Conservation (phyloP, 2,888 invertebrate genomes). For the Nomada goodeniana region DNA sequence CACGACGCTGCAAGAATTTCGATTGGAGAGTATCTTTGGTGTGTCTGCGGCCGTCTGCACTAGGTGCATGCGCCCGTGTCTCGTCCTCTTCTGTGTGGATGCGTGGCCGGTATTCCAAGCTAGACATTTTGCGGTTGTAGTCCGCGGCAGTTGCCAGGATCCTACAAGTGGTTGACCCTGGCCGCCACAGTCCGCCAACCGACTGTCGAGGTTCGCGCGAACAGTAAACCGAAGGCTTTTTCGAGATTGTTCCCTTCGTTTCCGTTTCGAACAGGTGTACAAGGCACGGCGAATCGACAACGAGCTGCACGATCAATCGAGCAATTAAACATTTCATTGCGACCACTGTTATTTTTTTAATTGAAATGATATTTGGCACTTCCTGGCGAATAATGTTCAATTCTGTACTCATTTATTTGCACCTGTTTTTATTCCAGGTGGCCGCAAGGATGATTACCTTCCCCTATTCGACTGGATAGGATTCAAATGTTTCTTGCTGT, state of each 20-base stretch:
- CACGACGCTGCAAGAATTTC: constrained; percentile 33
- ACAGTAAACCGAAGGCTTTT: constrained; percentile 37
- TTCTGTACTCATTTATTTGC: not conserved
- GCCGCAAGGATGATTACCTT: constrained; percentile 4
- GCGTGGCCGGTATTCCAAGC: constrained; percentile 43
- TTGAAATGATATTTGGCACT: not conserved
- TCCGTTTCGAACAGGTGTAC: constrained; percentile 48
- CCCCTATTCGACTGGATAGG: not conserved
- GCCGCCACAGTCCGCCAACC: constrained; percentile 75
- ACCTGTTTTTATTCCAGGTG: constrained; percentile 1
- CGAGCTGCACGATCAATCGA: not conserved
- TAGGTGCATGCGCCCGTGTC: not conserved
- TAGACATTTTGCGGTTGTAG: constrained; percentile 60
- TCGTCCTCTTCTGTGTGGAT: constrained; percentile 14
- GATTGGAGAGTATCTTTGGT: constrained; percentile 25
- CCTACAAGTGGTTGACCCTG: constrained; percentile 82
- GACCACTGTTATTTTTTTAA: too few species aligned
- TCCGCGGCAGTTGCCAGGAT: constrained; percentile 73
- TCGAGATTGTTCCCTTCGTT: constrained; percentile 51
- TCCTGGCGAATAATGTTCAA: not conserved
- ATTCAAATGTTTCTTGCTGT: not conserved
- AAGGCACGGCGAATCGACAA: not conserved
- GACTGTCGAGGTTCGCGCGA: constrained; percentile 61
- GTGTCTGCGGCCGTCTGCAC: not conserved
- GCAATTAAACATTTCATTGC: constrained; percentile 24